phyloP scores from a whole-genome alignment of 2,113 vertebrate species.

The Ictalurus punctatus region DNA sequence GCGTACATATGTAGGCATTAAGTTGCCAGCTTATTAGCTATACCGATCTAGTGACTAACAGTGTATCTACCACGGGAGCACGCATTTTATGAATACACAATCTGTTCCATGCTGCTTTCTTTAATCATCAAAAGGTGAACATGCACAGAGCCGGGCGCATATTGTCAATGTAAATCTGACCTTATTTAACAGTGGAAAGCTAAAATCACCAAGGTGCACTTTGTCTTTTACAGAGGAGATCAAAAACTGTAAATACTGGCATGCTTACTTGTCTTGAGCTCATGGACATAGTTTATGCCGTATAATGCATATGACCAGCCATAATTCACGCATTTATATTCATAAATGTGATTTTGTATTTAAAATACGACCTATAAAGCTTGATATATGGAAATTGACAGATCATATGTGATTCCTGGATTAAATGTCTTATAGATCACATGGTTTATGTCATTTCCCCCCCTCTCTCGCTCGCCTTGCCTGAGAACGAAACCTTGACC shows the following conservation, averaged over 20 bases:
- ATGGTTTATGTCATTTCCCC: conserved; percentile 65
- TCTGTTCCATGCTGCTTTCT: background rate
- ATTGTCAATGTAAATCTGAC: conserved; percentile 22
- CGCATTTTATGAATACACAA: background rate
- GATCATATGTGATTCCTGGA: conserved; percentile 78
- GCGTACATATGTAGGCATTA: background rate
- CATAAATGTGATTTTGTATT: conserved; percentile 75
- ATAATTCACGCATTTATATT: conserved; percentile 76
- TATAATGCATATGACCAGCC: conserved; percentile 64
- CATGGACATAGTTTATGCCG: conserved; percentile 67
- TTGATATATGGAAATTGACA: conserved; percentile 79
- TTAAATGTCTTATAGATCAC: conserved; percentile 76
- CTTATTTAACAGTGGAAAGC: conserved; percentile 49
- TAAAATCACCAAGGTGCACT: conserved; percentile 53
- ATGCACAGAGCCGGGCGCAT: background rate
- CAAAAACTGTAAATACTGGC: conserved; percentile 70
- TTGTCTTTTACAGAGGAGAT: conserved; percentile 61
- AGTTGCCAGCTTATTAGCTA: background rate
- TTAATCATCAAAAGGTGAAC: background rate
- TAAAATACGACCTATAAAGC: conserved; percentile 77
- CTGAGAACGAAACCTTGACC: conserved; percentile 75
- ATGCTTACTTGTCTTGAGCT: conserved; percentile 63
- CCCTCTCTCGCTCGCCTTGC: conserved; percentile 49
- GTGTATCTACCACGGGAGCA: background rate
- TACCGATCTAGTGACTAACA: background rate